Conservation (phyloP, 2,888 invertebrate species). For the Apeira syringaria region DNA sequence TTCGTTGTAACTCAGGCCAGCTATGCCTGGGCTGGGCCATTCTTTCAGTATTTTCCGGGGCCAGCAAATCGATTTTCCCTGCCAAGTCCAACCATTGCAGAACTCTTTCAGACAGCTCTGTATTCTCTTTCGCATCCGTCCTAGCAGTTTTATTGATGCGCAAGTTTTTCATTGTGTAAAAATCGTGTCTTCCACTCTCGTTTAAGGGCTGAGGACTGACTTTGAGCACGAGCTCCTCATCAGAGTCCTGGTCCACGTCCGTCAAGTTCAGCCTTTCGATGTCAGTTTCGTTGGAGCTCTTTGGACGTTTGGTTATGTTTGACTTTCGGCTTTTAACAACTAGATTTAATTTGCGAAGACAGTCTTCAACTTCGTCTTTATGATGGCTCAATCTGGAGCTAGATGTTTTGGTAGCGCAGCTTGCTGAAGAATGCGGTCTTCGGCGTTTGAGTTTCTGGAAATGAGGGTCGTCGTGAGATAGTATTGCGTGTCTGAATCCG, state of each 20-base stretch:
- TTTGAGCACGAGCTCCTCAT: constrained; percentile 56
- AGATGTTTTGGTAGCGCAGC: constrained; percentile 31
- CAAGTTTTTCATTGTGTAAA: constrained; percentile 60
- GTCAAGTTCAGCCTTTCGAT: constrained; percentile 62
- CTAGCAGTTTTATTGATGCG: constrained; percentile 66
- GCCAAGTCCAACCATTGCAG: constrained; percentile 92
- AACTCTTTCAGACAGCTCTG: constrained; percentile 87
- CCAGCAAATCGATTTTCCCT: constrained; percentile 79
- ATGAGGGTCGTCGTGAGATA: constrained; percentile 85
- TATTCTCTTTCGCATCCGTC: constrained; percentile 58
- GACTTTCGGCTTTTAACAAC: constrained; percentile 59
- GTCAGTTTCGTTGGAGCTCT: constrained; percentile 38
- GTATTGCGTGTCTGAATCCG: constrained; percentile 87
- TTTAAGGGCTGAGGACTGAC: constrained; percentile 55
- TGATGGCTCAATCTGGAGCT: constrained; percentile 54
- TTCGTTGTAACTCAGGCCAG: constrained; percentile 69
- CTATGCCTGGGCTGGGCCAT: constrained; percentile 72
- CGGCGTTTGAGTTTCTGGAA: constrained; percentile 53
- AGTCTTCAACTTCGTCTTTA: constrained; percentile 48
- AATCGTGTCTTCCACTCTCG: constrained; percentile 46
- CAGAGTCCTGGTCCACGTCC: constrained; percentile 55
- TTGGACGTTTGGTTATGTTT: constrained; percentile 43
- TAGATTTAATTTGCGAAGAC: constrained; percentile 57
- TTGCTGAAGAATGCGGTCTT: constrained; percentile 66
- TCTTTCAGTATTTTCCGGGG: constrained; percentile 59